These are phyloP conservation scores for Coreoperca whiteheadi DNA, from an alignment of 2,113 vertebrate genomes.

Conservation along the genomic window DNA sequence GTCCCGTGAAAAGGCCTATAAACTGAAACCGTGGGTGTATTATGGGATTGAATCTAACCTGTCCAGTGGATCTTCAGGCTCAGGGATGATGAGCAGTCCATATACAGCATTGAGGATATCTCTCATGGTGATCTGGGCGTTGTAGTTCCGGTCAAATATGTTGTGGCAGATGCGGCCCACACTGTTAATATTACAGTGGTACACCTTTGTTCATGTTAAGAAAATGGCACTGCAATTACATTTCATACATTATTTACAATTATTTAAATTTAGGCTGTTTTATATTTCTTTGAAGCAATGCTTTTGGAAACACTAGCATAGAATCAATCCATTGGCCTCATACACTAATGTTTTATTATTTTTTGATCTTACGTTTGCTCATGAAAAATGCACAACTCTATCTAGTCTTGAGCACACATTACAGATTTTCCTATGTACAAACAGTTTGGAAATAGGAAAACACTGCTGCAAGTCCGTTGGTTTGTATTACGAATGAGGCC, in stretches of 20 bases:
- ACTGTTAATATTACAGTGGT: slow-evolving; percentile 79
- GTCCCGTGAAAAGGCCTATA: too few relatives aligned
- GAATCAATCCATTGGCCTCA: too few relatives aligned
- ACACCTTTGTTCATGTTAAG: slow-evolving; percentile 67
- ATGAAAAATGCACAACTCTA: too few relatives aligned
- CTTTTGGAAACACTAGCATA: not conserved
- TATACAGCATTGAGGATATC: slow-evolving; percentile 72
- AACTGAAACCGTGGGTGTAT: not conserved
- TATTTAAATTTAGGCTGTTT: not conserved
- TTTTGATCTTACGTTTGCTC: too few relatives aligned
- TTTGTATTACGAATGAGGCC: not conserved
- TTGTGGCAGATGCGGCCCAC: slow-evolving; percentile 79
- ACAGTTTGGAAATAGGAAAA: too few relatives aligned
- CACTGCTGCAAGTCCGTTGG: too few relatives aligned
- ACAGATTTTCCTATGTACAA: too few relatives aligned
- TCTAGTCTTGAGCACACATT: too few relatives aligned
- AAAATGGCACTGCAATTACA: not conserved
- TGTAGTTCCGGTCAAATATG: slow-evolving; percentile 78
- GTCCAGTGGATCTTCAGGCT: slow-evolving; percentile 75
- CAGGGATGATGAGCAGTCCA: slow-evolving; percentile 74
- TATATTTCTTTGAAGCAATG: not conserved
- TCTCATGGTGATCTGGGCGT: slow-evolving; percentile 72
- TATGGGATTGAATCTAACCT: slow-evolving; percentile 53
- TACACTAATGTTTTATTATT: not conserved
- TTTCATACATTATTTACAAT: not conserved